These are phyloP conservation scores for Platynereis dumerilii DNA, from an alignment of 2,888 invertebrate genomes.

Conservation along the genomic window DNA sequence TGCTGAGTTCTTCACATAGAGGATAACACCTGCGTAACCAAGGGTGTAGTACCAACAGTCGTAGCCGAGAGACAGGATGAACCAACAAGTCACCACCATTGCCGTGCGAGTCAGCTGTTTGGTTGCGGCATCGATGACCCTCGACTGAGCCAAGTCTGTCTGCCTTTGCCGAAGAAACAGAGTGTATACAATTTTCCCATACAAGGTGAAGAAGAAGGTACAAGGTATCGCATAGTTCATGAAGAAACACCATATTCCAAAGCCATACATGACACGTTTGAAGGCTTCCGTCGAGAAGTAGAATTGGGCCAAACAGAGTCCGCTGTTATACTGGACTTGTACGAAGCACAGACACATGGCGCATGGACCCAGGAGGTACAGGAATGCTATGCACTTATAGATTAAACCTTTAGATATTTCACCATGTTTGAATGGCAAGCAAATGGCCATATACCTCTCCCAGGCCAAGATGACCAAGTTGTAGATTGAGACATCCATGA, in stretches of 20 bases:
- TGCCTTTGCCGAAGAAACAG: neutral
- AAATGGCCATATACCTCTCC: conserved; percentile 12
- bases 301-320: conserved; percentile 3
- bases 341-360: neutral
- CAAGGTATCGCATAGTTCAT: conserved; percentile 2
- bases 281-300: neutral
- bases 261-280: neutral
- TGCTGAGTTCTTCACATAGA: conserved; percentile 7
- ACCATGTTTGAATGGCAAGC: conserved; percentile 11
- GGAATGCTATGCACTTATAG: neutral
- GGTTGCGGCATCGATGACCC: conserved; percentile 8
- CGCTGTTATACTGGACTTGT: neutral
- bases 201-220: conserved; percentile 5
- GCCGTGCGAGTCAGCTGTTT: conserved; percentile 9
- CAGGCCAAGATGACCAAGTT: conserved; percentile 9
- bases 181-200: conserved; percentile 1
- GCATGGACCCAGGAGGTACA: neutral
- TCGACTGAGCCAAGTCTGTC: neutral
- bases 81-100: conserved; percentile 3
- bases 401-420: neutral
- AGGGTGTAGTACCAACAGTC: conserved; percentile 16
- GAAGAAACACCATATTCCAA: conserved; percentile 7
- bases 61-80: conserved; percentile 5
- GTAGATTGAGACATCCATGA: neutral
- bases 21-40: neutral